phyloP scores from a whole-genome alignment of 2,888 invertebrate species.

The Girardia tigrina region DNA sequence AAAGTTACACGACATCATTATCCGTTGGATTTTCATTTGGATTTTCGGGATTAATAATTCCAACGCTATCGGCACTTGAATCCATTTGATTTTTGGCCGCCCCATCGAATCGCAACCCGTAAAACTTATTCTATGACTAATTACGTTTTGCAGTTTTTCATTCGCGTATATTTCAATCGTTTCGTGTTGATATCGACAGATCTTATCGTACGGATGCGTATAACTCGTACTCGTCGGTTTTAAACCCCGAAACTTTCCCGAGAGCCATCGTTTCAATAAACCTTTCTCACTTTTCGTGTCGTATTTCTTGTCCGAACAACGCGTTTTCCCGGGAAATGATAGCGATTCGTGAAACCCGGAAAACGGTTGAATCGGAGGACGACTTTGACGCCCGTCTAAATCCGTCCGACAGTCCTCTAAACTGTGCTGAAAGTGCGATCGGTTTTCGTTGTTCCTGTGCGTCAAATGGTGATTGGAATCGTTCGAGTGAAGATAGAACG shows the following conservation, averaged over 20 bases:
- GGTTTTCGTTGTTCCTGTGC: neutral
- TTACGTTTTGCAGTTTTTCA: conserved; percentile 16
- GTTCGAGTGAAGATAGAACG: neutral
- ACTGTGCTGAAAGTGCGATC: neutral
- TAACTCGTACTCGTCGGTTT: neutral
- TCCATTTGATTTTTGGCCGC: neutral
- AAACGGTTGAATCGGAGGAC: neutral
- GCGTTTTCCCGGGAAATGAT: neutral
- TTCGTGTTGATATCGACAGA: neutral
- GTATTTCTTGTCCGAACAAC: neutral
- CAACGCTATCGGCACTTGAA: conserved; percentile 25
- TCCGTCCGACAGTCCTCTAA: neutral
- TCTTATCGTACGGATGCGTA: conserved; percentile 8
- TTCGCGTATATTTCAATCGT: neutral
- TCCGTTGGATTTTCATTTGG: conserved; percentile 21
- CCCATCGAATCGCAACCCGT: neutral
- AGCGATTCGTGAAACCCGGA: neutral
- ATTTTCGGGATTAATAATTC: conserved; percentile 27
- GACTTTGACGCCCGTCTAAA: neutral
- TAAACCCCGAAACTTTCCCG: neutral
- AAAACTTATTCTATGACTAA: conserved; percentile 11
- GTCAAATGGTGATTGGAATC: neutral
- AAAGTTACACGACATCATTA: conserved; percentile 26
- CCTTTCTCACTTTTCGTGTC: neutral
- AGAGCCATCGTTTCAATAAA: neutral